These are phyloP conservation scores for Eudemis profundana DNA, from an alignment of 2,888 invertebrate species.

Conservation along the genomic window DNA sequence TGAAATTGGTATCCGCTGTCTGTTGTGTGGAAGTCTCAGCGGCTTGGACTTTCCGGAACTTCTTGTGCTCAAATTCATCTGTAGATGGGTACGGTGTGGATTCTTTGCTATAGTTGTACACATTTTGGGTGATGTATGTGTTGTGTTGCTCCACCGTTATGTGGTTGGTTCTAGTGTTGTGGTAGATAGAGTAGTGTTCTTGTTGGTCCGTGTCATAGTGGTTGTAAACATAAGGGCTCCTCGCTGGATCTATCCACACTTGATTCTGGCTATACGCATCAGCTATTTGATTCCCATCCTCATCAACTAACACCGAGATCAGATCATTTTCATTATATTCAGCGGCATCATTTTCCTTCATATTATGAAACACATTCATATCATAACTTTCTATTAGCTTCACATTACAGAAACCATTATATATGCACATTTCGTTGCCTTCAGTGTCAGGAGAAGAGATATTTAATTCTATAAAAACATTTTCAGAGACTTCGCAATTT, in stretches of 20 bases:
- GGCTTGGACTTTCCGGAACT: conserved; percentile 55
- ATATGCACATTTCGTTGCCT: conserved; percentile 65
- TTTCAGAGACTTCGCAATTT: conserved; percentile 63
- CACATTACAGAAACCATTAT: conserved; percentile 71
- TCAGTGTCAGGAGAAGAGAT: conserved; percentile 68
- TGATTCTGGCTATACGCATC: conserved; percentile 64
- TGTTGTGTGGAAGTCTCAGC: conserved; percentile 51
- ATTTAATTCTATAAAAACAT: conserved; percentile 68
- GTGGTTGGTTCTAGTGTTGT: conserved; percentile 56
- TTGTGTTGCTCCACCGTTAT: conserved; percentile 71
- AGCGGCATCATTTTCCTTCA: conserved; percentile 5
- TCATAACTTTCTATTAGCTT: conserved; percentile 67
- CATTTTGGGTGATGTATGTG: conserved; percentile 73
- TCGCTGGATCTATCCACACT: conserved; percentile 74
- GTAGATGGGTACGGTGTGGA: conserved; percentile 54
- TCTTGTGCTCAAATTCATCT: conserved; percentile 60
- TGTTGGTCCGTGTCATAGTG: conserved; percentile 58
- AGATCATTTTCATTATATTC: conserved; percentile 49
- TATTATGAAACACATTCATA: conserved; percentile 49
- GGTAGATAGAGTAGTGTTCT: conserved; percentile 59
- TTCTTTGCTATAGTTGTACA: conserved; percentile 68
- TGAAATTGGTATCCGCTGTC: conserved; percentile 46
- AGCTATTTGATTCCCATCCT: conserved; percentile 53
- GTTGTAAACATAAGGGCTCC: conserved; percentile 74
- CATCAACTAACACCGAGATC: conserved; percentile 57